Conservation (phyloP, 2,888 invertebrate genomes). For the Drosophila multiciliata region DNA sequence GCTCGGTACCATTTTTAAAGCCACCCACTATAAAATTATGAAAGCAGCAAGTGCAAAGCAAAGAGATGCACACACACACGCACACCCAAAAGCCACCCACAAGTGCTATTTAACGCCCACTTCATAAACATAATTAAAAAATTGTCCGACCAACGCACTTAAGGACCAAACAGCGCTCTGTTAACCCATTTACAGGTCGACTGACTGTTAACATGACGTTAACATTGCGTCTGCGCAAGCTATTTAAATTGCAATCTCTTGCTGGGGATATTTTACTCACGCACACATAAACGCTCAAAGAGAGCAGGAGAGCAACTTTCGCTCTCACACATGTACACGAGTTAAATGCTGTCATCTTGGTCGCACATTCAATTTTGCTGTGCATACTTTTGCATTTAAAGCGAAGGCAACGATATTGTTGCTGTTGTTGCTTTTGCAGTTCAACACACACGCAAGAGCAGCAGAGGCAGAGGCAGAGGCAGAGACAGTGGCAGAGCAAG, state of each 20-base stretch:
- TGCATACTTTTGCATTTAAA: constrained; percentile 53
- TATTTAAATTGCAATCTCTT: constrained; percentile 24
- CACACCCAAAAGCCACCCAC: constrained; percentile 12
- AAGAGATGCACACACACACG: constrained; percentile 17
- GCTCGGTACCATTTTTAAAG: constrained; percentile 12
- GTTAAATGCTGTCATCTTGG: constrained; percentile 44
- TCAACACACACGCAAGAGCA: constrained; percentile 21
- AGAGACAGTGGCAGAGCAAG: constrained; percentile 8
- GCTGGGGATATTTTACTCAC: constrained; percentile 62
- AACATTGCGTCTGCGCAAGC: constrained; percentile 52
- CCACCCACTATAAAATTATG: constrained; percentile 31
- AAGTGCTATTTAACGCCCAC: constrained; percentile 46
- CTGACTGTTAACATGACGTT: constrained; percentile 28
- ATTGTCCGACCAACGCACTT: constrained; percentile 30
- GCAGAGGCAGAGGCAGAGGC: constrained; percentile 26
- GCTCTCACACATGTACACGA: constrained; percentile 2
- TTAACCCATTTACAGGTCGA: constrained; percentile 26
- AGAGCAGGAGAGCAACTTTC: constrained; percentile 12
- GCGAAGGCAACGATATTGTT: constrained; percentile 39
- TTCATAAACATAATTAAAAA: constrained; percentile 69
- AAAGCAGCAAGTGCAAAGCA: constrained; percentile 41
- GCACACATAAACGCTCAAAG: constrained; percentile 2
- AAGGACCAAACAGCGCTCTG: constrained; percentile 28
- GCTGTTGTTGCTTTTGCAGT: constrained; percentile 53
- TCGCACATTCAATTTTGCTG: constrained; percentile 46